Conservation (phyloP, 2,113 vertebrate species). For the Nyctibius bracteatus region DNA sequence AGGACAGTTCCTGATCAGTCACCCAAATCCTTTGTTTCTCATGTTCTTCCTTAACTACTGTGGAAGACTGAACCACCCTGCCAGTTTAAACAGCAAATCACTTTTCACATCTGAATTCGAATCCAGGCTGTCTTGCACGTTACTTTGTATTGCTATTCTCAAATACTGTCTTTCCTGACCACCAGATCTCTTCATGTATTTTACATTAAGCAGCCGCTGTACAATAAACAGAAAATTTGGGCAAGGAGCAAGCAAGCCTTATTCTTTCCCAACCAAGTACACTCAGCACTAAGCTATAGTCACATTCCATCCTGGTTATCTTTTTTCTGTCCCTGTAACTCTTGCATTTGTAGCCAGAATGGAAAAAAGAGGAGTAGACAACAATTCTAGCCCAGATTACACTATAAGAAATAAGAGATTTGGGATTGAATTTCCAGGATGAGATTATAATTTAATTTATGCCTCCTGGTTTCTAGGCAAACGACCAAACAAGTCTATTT, state of each 20-base stretch:
- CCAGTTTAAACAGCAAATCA: background rate
- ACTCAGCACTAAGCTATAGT: background rate
- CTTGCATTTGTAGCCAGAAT: background rate
- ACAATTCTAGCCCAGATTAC: background rate
- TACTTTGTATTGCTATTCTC: background rate
- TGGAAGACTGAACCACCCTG: background rate
- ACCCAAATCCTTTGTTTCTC: background rate
- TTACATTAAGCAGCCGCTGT: background rate
- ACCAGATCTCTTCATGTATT: background rate
- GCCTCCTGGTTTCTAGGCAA: background rate
- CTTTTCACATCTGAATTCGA: background rate
- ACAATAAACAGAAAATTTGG: background rate
- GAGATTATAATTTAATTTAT: background rate
- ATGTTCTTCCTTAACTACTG: background rate
- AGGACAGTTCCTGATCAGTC: background rate
- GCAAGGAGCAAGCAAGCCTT: background rate
- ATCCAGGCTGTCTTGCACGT: background rate
- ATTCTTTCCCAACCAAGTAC: background rate
- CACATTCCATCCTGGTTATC: background rate
- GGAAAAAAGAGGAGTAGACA: background rate
- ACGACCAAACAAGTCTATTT: background rate
- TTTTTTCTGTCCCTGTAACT: background rate
- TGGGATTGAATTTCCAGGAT: background rate
- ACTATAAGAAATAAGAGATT: background rate
- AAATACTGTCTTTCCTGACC: background rate